These are phyloP conservation scores for Isoperla grammatica DNA, from an alignment of 2,888 invertebrate species.

Conservation along the genomic window DNA sequence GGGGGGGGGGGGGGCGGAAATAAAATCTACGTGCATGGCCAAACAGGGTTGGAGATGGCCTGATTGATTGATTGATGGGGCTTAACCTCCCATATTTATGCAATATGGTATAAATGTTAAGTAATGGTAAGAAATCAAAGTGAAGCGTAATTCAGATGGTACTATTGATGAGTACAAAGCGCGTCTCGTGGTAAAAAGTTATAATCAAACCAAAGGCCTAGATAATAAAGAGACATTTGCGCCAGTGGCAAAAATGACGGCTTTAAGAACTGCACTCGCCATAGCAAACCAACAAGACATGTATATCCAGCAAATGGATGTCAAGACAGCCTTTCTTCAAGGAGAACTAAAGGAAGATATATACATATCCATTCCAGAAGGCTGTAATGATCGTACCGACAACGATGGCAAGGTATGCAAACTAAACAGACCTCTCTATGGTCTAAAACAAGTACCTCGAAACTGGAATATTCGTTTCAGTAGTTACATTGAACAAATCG, in stretches of 20 bases:
- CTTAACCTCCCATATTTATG: too few relatives aligned
- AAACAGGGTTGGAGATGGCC: too few relatives aligned
- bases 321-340: constrained; percentile 13
- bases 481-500: too few relatives aligned
- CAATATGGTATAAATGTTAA: too few relatives aligned
- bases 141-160: constrained; percentile 1
- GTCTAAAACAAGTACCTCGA: constrained; percentile 15
- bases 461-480: not conserved
- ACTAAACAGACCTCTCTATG: constrained; percentile 10
- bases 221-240: constrained; percentile 22
- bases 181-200: constrained; percentile 13
- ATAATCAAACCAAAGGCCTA: constrained; percentile 12
- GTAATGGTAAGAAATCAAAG: not conserved
- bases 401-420: constrained; percentile 4
- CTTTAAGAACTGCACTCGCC: constrained; percentile 8
- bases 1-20: too few relatives aligned
- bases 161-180: constrained; percentile 12
- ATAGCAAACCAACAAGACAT: constrained; percentile 6
- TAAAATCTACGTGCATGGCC: too few relatives aligned
- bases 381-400: not conserved
- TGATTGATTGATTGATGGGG: too few relatives aligned
- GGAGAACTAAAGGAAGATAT: constrained; percentile 16
- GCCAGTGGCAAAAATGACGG: constrained; percentile 4
- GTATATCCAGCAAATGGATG: constrained; percentile 11
- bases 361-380: constrained; percentile 12